Conservation (phyloP, 2,113 vertebrate genomes). For the Zingel zingel region DNA sequence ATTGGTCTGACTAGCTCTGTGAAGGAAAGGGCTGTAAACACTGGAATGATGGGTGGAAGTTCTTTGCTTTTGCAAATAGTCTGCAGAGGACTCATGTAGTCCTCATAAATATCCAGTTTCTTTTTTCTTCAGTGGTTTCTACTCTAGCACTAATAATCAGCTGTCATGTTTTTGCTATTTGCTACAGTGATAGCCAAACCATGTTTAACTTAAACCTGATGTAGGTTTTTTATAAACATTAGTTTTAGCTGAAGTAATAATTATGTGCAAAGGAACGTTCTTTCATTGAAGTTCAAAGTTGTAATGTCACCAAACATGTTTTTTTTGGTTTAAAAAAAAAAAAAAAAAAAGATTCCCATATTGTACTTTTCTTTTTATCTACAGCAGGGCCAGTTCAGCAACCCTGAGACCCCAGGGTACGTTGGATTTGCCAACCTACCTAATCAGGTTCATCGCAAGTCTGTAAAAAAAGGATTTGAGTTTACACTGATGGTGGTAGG, state of each 20-base stretch:
- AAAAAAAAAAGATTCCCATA: neutral
- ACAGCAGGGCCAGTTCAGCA: constrained; percentile 93
- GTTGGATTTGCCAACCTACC: constrained; percentile 99
- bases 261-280: neutral
- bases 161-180: neutral
- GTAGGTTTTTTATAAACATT: neutral
- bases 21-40: constrained; percentile 39
- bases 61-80: constrained; percentile 42
- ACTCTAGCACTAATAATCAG: neutral
- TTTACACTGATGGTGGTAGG: constrained; percentile 99
- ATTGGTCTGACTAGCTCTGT: neutral
- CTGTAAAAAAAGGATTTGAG: constrained; percentile 98
- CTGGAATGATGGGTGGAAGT: constrained; percentile 26
- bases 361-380: constrained; percentile 37
- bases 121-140: constrained; percentile 14
- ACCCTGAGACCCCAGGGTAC: constrained; percentile 97
- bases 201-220: neutral
- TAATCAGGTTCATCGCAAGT: constrained; percentile 99
- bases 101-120: constrained; percentile 6
- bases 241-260: neutral
- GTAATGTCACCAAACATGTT: constrained; percentile 12
- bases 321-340: too few species aligned
- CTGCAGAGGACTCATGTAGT: neutral
- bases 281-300: neutral
- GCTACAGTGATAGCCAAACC: neutral